Evolutionary conservation across 2,888 invertebrate genomes (phyloP), one percentile per base, ranked within the genome.

Genomic region (Drosophila limbata): DNA sequence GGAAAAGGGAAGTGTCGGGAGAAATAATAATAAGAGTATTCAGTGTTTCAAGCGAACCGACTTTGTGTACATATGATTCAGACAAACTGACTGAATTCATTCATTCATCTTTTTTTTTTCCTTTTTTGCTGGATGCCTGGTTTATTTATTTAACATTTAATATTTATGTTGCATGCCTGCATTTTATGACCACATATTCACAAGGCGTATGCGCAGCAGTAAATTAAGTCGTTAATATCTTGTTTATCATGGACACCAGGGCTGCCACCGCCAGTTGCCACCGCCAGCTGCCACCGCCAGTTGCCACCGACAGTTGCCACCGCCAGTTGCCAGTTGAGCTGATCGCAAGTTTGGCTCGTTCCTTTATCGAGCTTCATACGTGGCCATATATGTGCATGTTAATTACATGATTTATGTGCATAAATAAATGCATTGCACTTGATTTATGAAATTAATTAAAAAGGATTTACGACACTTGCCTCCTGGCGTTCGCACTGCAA

Each of bases 221-320:
- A 85, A 85, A 85, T 85, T 83, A 89, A 85, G 90, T 89, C 84
- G 86, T 85, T 85, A 88, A 85, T 85, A 88, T 89, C 81, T 85
- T 89, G 90, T 85, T 85, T 85, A 85, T 85, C 88, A 83, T 76
- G 80, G 73, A 68, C 72, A 55, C 17, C 31, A 25, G 53, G 35
- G 19, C 55, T 25, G 33, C 35, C 15, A 39, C 48, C 13, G 25
- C 37, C 50, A 51, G 13, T 59, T 19, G n/a, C 15, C 15, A 40
- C 48, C 10, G 21, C 19, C 48, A 51, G 13, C 53, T 61, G 64
- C 60, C 45, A 45, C 13, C 19, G 42, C 11, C 45, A 53, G 40
- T 25, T 28, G 45, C 28, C 45, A 45, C n/a, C 45, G 45, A 31
- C 21, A 21, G 21, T 21, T 21, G 25, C 25, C 25, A 25, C 25